Base-by-base conservation (phyloP, 2,113 vertebrate species). In the Vulpes vulpes region DNA sequence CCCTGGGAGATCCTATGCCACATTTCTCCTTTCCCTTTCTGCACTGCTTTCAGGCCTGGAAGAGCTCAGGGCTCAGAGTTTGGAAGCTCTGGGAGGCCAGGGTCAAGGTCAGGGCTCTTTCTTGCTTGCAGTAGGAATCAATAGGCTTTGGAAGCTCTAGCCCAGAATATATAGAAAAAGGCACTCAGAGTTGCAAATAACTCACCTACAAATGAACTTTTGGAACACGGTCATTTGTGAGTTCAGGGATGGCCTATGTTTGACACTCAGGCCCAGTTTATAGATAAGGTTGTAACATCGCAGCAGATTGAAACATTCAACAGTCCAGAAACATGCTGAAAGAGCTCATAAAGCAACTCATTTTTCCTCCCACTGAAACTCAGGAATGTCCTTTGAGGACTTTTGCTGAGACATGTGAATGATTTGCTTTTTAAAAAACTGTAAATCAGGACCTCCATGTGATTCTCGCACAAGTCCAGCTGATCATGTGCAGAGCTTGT, bases 331-430 rank as follows among this genome's bases (percentile, higher is more conserved):
- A 93, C 35, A 59, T 0, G 11, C 92, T 8, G 88, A 93, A 95
- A 97, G 97, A n/a, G 65, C 71, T 94, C 19, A 85, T 81, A 94
- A 97, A 98, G 97, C 35, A 64, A 94, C 96, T 97, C 15, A 53
- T 96, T 98, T 98, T 94, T 98, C 95, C 95, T 98, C 97, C 97
- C 43, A 60, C 85, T 73, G 96, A 51, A 91, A 94, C 94, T 94
- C 81, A 97, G 96, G 90, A 95, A 97, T 95, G 95, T 79, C 86
- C 93, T 94, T 71, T 93, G 96, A 98, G 97, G 93, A 85, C 96
- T 14, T 95, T 71, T 91, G 79, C 93, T 49, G 15, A 97, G 94
- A 87, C 96, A 97, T 6, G 71, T 32, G 71, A 97, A 62, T 92
- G 97, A 81, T 96, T 98, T 98, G 95, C 73, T 89, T 96, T 97